Evolutionary conservation across 1,140 invertebrate genomes (phyloP), one percentile per base, ranked within the genome.

Genomic region (Eupristina koningsbergeri): DNA sequence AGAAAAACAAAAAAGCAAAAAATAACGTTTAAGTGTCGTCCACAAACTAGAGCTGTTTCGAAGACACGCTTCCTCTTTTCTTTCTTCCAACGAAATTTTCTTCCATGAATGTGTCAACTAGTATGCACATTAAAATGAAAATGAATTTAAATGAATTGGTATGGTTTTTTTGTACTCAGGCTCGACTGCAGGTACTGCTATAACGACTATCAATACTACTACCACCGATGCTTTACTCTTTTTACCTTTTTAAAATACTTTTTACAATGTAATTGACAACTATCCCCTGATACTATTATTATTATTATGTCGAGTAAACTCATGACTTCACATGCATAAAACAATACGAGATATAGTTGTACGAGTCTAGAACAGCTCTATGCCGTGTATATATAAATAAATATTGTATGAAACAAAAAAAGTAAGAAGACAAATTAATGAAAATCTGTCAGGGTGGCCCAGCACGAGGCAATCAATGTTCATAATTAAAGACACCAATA

Each of bases 331-430:
- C 45, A 73, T 79, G 63, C 29, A 50, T 61, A 83, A 79, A 22
- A 50, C 45, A 83, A 74, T 82, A 76, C 76, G 36, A 77, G 31
- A 29, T 78, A 53, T 61, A 83, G 76, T 82, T 73, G 78, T 78
- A 77, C 69, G 86, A 86, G 89, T 91, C 89, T 89, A 81, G 89
- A 89, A 90, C 90, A 90, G 89, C 90, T 90, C 90, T 86, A 78
- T 83, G 88, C 87, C 87, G 84, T 90, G 89, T 91, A 90, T 86
- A 91, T 90, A 90, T 87, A 89, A 89, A 88, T 88, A 86, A 87
- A 86, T 80, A 87, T 88, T 88, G 80, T 87, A 86, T 83, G 86
- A 86, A 81, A 84, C 83, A 84, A 84, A 80, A 76, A 79, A 83
- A 76, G 58, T 84, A 76, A 80, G 63, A 75, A 15, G 83, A 80